Evolutionary conservation across 2,113 vertebrate genomes (phyloP), one percentile per base, ranked within the genome.

Genomic region (Uria lomvia): DNA sequence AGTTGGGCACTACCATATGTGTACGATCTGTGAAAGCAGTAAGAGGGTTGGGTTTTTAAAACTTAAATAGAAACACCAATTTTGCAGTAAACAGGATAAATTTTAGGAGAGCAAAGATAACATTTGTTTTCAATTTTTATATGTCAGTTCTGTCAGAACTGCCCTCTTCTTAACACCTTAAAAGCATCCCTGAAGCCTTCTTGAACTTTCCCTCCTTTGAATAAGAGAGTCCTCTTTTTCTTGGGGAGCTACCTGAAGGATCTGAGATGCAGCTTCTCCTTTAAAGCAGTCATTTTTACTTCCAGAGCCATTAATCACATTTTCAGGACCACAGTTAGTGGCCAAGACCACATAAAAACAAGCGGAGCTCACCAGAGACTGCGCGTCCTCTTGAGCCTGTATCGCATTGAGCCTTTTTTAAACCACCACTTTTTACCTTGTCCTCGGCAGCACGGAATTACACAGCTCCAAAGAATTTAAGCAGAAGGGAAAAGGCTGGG

Each of bases 321-420:
- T 95, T 88, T 89, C 58, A 89, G 60, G 83, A 91, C 66, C 62
- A 79, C 56, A 95, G 70, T 89, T 78, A 60, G 76, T 68, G 49
- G 86, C 80, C 53, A 82, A 90, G 66, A 62, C 66, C 92, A 94
- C 86, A 89, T 62, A 56, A 92, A 94, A 89, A n/a, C 43, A 79
- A 89, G 62, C 1, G 3, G 49, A 24, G 24, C 9, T 94, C 76
- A 91, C 42, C 43, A 90, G 86, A 94, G 70, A 66, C 66, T 84
- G 53, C 73, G 53, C 76, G 62, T 92, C 53, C 77, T 91, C 88
- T 66, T 24, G 32, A 65, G 53, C 6, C 42, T 82, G 20, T 66
- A 47, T 34, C 4, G 13, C 66, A 43, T n/a, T 26, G 71, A 85
- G 80, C 83, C 52, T 65, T 59, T 94, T 82, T 60, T 26, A 92